Evolutionary conservation across 2,888 invertebrate species (phyloP).

Genomic region (Pasiphila rectangulata): DNA sequence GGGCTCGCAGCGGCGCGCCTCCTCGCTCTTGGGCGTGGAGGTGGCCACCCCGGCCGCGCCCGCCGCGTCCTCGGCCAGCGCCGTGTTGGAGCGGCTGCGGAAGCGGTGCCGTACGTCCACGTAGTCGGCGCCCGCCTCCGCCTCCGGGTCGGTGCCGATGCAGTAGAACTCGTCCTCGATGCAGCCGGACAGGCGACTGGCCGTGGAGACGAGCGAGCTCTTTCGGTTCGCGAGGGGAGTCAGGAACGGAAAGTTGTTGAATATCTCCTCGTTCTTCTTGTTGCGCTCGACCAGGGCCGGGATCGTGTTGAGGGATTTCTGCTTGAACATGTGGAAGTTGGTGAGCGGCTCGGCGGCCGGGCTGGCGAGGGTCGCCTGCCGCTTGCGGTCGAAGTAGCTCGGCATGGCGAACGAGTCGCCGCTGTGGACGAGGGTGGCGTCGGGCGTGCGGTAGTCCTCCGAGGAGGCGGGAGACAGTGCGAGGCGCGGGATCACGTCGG

Average conservation of each 20-base stretch:
- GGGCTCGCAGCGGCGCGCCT: background rate
- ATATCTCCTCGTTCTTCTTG: constrained; percentile 66
- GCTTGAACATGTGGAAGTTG: constrained; percentile 73
- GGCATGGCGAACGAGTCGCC: constrained; percentile 69
- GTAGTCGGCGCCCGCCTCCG: constrained; percentile 43
- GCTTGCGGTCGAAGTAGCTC: constrained; percentile 72
- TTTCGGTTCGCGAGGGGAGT: constrained; percentile 81
- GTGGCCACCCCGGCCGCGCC: constrained; percentile 43
- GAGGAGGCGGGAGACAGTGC: constrained; percentile 38
- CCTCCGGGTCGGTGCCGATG: constrained; percentile 60
- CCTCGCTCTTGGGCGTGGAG: constrained; percentile 55
- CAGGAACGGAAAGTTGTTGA: constrained; percentile 80
- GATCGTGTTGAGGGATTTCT: constrained; percentile 73
- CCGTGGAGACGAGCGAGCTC: constrained; percentile 61
- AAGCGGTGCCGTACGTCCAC: constrained; percentile 59
- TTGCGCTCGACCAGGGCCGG: constrained; percentile 62
- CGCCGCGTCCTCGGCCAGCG: constrained; percentile 42
- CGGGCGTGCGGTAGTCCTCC: constrained; percentile 61
- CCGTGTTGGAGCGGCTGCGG: constrained; percentile 52
- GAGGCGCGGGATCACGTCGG: constrained; percentile 61
- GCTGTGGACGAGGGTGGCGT: constrained; percentile 38
- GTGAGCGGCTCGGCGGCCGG: constrained; percentile 63
- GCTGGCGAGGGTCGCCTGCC: constrained; percentile 48
- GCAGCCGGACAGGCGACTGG: constrained; percentile 63
- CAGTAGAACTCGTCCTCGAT: constrained; percentile 75